Percentiles rank a stretch among this genome's conserved stretches.
Conservation (phyloP, 2,113 vertebrate genomes). For the Neotoma lepida region DNA sequence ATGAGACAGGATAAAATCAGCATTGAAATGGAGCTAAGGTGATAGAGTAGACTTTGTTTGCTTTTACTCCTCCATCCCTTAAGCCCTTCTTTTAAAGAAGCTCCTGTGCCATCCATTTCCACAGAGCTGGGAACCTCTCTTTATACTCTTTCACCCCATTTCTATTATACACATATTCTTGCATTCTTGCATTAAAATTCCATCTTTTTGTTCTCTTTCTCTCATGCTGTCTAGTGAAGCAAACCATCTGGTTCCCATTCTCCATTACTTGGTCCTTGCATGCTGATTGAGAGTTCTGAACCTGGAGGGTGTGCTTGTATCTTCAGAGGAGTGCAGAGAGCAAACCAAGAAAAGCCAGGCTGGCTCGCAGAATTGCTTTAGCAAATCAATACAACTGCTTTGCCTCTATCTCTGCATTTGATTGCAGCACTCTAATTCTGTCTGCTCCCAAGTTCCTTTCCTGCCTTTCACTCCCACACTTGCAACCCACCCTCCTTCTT, state of each 20-base stretch:
- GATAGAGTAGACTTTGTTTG: not conserved
- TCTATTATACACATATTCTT: not conserved
- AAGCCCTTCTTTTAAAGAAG: not conserved
- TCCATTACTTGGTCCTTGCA: not conserved
- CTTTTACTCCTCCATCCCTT: not conserved
- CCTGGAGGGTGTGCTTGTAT: accelerated
- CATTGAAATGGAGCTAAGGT: not conserved
- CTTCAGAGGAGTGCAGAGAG: not conserved
- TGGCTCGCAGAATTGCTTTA: conserved; percentile 33
- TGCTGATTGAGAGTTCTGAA: not conserved
- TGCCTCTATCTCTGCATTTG: not conserved
- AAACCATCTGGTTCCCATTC: not conserved
- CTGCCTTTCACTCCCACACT: not conserved
- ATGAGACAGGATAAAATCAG: not conserved
- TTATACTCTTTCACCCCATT: not conserved
- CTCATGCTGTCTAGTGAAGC: not conserved
- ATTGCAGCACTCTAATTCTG: not conserved
- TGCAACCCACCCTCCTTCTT: not conserved
- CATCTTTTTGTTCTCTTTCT: not conserved
- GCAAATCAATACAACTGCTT: conserved; percentile 66
- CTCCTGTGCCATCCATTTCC: not conserved
- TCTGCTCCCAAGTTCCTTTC: not conserved
- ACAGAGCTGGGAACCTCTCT: not conserved
- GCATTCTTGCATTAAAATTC: not conserved
- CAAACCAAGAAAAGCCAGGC: not conserved